Conservation (phyloP, 2,888 invertebrate species). For the Scaptomyza parva region DNA sequence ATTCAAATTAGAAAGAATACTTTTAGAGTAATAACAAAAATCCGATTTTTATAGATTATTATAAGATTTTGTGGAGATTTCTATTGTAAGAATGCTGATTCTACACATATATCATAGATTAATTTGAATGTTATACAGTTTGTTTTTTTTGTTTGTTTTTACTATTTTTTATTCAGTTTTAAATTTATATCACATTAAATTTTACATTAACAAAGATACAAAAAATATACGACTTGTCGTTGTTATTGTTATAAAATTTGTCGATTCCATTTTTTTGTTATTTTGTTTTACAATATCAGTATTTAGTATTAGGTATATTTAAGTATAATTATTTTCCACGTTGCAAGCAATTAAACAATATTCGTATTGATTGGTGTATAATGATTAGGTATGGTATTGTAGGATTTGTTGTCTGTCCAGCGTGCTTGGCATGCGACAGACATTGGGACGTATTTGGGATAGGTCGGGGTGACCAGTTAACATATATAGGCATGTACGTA, state of each 20-base stretch:
- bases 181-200: slow-evolving; percentile 82
- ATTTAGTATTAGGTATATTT: slow-evolving; percentile 7
- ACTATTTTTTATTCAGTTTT: slow-evolving; percentile 64
- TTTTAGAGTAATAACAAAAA: neutral
- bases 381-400: neutral
- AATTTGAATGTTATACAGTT: too few relatives aligned
- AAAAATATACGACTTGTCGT: slow-evolving; percentile 63
- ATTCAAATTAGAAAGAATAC: neutral
- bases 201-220: slow-evolving; percentile 76
- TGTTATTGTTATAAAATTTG: slow-evolving; percentile 32
- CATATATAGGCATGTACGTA: too few relatives aligned
- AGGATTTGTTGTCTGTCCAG: slow-evolving; percentile 16
- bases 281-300: slow-evolving; percentile 48
- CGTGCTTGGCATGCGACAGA: slow-evolving; percentile 48
- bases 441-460: slow-evolving; percentile 28
- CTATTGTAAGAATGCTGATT: too few relatives aligned
- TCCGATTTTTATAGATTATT: too few relatives aligned
- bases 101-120: too few relatives aligned
- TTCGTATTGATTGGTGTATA: slow-evolving; percentile 25
- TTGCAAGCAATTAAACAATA: slow-evolving; percentile 28
- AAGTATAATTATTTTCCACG: slow-evolving; percentile 5
- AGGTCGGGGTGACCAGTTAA: slow-evolving; percentile 46
- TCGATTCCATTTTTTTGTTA: slow-evolving; percentile 43
- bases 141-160: too few relatives aligned
- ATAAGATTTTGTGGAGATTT: too few relatives aligned